Conservation (phyloP, 2,888 invertebrate genomes). For the Acronicta psi region DNA sequence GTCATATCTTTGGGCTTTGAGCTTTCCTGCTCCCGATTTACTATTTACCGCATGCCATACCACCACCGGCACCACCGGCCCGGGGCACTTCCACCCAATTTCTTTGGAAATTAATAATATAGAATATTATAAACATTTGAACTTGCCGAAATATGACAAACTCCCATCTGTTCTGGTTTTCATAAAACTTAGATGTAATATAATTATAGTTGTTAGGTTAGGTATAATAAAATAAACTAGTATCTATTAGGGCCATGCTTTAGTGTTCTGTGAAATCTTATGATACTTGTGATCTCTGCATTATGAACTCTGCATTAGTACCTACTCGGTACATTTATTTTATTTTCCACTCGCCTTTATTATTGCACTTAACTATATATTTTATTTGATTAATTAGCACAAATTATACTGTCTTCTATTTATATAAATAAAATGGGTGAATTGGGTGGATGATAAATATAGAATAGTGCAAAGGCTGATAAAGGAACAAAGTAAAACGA, state of each 20-base stretch:
- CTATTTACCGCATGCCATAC: no score
- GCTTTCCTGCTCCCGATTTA: no score
- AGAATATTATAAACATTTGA: no score
- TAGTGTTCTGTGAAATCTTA: slow-evolving; percentile 72
- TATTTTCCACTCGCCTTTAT: slow-evolving; percentile 48
- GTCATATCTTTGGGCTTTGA: no score
- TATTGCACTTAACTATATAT: slow-evolving; percentile 27
- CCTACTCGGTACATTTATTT: slow-evolving; percentile 34
- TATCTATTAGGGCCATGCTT: slow-evolving; percentile 67
- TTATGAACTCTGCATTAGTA: slow-evolving; percentile 47
- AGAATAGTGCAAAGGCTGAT: slow-evolving; percentile 60
- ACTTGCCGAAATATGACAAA: no score
- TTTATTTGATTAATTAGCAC: slow-evolving; percentile 7
- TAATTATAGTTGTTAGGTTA: slow-evolving; percentile 46
- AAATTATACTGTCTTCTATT: slow-evolving; percentile 17
- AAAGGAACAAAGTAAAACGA: slow-evolving; percentile 47
- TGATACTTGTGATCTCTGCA: slow-evolving; percentile 68
- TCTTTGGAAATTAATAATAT: no score
- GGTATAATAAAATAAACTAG: slow-evolving; percentile 46
- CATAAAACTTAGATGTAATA: slow-evolving; percentile 28
- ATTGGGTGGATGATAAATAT: slow-evolving; percentile 19
- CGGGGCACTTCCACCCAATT: no score
- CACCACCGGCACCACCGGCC: no score
- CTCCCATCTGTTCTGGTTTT: slow-evolving; percentile 35
- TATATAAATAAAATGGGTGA: slow-evolving; percentile 6